phyloP scores from a whole-genome alignment of 23 tunicate genomes.

The Ascidia mentula region DNA sequence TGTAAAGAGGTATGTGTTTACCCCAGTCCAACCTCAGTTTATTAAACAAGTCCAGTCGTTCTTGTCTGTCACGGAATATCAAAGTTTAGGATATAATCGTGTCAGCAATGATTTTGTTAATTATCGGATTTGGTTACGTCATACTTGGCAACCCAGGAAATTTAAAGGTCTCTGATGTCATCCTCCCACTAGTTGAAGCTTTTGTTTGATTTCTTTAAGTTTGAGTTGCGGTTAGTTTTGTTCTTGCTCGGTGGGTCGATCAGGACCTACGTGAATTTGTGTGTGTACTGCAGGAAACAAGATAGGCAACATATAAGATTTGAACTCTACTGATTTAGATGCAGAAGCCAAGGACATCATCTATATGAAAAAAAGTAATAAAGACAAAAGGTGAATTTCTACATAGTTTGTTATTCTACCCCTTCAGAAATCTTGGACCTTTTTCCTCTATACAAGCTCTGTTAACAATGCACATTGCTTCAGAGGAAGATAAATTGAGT shows the following conservation, averaged over 20 bases:
- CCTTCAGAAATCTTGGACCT: slow-evolving; percentile 1
- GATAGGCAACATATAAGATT: too few relatives aligned
- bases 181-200: slow-evolving; percentile 35
- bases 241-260: slow-evolving; percentile 53
- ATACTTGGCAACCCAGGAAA: slow-evolving; percentile 81
- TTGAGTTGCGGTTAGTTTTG: slow-evolving; percentile 19
- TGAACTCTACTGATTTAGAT: too few relatives aligned
- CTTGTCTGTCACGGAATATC: slow-evolving; percentile 31
- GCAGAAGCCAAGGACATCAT: too few relatives aligned
- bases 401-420: too few relatives aligned
- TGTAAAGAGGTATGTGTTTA: slow-evolving; percentile 74
- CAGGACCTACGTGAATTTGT: slow-evolving; percentile 44
- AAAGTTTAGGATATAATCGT: background rate
- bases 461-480: slow-evolving; percentile 19
- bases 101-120: too few relatives aligned
- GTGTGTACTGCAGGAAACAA: background rate
- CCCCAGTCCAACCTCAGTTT: slow-evolving; percentile 60
- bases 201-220: background rate
- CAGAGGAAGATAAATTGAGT: background rate
- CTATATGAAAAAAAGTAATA: too few relatives aligned
- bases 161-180: slow-evolving; percentile 75
- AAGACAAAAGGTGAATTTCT: too few relatives aligned
- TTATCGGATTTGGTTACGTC: too few relatives aligned
- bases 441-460: slow-evolving; percentile 29
- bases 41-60: slow-evolving; percentile 42